Conservation (phyloP, 1,140 invertebrate species). For the Drosophila novamexicana region DNA sequence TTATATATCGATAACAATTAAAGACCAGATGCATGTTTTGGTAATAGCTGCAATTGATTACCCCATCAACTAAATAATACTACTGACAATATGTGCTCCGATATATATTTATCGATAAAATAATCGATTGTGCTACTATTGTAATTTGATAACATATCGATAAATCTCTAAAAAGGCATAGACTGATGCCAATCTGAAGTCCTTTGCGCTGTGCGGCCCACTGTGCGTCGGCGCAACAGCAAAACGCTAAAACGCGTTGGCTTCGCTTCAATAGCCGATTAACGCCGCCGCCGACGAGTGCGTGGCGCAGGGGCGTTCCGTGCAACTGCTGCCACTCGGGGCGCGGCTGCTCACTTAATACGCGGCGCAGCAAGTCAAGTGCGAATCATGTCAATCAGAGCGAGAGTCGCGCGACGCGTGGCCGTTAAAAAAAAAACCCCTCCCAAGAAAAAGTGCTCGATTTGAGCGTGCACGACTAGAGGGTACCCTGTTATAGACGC, state of each 20-base stretch:
- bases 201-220: not conserved
- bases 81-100: no score
- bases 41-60: not conserved
- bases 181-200: no score
- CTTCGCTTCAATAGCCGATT: slow-evolving; percentile 81
- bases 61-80: not conserved
- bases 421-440: slow-evolving; percentile 55
- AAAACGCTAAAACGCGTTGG: slow-evolving; percentile 60
- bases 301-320: slow-evolving; percentile 22
- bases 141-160: not conserved
- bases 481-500: no score
- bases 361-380: slow-evolving; percentile 76
- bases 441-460: no score
- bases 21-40: not conserved
- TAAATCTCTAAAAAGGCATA: no score
- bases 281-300: slow-evolving; percentile 37
- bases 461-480: no score
- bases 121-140: not conserved
- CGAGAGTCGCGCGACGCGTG: slow-evolving; percentile 23
- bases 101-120: not conserved
- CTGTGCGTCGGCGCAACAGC: slow-evolving; percentile 39
- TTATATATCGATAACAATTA: not conserved
- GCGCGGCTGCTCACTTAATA: slow-evolving; percentile 59
- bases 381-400: slow-evolving; percentile 75
- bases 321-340: not conserved